Conservation (phyloP, 2,113 vertebrate species). For the Paradoxurus hermaphroditus region DNA sequence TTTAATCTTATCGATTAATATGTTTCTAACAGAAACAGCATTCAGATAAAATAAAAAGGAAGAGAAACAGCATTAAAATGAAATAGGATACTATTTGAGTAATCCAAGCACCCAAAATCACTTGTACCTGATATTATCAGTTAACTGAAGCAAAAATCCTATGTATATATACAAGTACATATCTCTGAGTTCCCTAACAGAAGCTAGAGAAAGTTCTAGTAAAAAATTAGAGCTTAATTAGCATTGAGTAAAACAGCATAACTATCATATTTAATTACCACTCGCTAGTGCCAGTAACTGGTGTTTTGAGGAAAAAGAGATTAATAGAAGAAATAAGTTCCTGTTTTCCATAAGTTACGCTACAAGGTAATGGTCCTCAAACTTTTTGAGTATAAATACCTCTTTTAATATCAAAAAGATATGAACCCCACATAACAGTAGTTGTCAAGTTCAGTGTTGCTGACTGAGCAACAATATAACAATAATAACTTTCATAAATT, state of each 20-base stretch:
- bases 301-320: not conserved
- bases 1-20: not conserved
- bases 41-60: not conserved
- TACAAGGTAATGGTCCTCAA: not conserved
- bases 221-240: not conserved
- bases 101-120: not conserved
- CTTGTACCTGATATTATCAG: not conserved
- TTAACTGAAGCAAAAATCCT: not conserved
- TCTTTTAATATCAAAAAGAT: not conserved
- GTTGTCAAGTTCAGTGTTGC: not conserved
- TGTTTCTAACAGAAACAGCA: not conserved
- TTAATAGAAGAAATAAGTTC: not conserved
- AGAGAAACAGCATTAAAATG: not conserved
- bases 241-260: not conserved
- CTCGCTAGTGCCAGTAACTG: not conserved
- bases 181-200: not conserved
- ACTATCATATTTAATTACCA: not conserved
- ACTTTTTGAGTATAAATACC: not conserved
- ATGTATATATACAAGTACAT: not conserved
- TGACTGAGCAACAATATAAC: not conserved
- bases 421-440: not conserved
- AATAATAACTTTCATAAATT: not conserved
- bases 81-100: not conserved
- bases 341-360: not conserved
- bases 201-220: not conserved